Evolutionary conservation across 2,888 invertebrate species (phyloP).

Genomic region (Penaeus monodon): DNA sequence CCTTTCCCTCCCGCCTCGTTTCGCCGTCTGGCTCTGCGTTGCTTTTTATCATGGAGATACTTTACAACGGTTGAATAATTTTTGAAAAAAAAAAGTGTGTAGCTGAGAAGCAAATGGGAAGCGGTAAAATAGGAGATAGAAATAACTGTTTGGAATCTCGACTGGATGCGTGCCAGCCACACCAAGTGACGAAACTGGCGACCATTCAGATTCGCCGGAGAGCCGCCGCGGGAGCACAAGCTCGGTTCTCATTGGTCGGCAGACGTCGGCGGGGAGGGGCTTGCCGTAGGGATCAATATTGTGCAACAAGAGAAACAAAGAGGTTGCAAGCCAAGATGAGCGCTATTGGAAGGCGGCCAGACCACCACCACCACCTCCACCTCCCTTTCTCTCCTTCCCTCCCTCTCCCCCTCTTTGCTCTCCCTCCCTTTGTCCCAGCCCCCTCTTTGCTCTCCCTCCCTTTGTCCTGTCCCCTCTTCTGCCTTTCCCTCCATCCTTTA

Average conservation of each 20-base stretch:
- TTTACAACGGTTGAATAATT: background rate
- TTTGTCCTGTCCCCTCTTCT: background rate
- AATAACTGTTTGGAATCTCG: slow-evolving; percentile 5
- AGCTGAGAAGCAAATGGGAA: background rate
- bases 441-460: background rate
- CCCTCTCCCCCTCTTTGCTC: slow-evolving; percentile 4
- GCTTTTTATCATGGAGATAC: too few relatives aligned
- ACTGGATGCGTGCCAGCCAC: slow-evolving; percentile 34
- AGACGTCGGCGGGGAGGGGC: slow-evolving; percentile 40
- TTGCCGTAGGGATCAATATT: slow-evolving; percentile 47
- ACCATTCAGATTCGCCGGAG: slow-evolving; percentile 1
- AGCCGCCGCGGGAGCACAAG: background rate
- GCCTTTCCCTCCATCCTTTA: background rate
- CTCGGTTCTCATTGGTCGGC: slow-evolving; percentile 19
- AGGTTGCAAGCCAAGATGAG: background rate
- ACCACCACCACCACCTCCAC: background rate
- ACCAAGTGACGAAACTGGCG: slow-evolving; percentile 8
- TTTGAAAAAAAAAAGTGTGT: background rate
- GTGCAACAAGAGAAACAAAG: slow-evolving; percentile 30
- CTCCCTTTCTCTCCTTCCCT: slow-evolving; percentile 8
- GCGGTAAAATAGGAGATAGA: background rate
- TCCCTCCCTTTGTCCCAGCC: slow-evolving; percentile 6
- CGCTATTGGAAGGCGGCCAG: background rate
- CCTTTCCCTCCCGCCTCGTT: background rate
- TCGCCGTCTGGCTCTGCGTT: background rate